Percentiles rank a stretch among this genome's conserved stretches.
Conservation (phyloP, 2,797 vertebrate species). For the Ctenopoma multispine region DNA sequence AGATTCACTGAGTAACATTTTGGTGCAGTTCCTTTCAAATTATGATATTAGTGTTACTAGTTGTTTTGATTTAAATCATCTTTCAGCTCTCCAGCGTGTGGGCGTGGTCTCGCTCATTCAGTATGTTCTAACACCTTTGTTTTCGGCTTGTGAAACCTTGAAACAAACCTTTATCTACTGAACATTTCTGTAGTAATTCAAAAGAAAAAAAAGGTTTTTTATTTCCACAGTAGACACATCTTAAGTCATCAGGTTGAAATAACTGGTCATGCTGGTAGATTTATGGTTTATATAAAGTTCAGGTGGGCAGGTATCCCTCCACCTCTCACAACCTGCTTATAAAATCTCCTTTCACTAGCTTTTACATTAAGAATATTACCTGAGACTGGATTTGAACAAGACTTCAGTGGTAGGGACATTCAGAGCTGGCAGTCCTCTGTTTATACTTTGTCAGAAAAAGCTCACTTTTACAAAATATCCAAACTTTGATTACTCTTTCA, state of each 20-base stretch:
- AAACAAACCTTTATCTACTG: conserved; percentile 11
- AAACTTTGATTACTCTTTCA: conserved; percentile 62
- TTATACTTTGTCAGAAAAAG: conserved; percentile 59
- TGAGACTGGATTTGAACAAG: conserved; percentile 38
- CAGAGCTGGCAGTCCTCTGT: conserved; percentile 29
- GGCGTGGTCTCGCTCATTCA: conserved; percentile 1
- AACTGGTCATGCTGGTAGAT: background rate
- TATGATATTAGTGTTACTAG: too few species aligned
- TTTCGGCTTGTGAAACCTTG: background rate
- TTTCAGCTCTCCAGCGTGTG: background rate
- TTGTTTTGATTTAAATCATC: too few species aligned
- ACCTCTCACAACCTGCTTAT: conserved; percentile 9
- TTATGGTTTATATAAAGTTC: conserved; percentile 6
- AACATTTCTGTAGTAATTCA: too few species aligned
- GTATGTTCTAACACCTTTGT: background rate
- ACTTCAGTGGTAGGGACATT: conserved; percentile 33
- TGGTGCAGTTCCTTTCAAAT: too few species aligned
- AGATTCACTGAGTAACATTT: background rate
- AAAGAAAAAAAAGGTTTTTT: background rate
- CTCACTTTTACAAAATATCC: conserved; percentile 58
- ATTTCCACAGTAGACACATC: background rate
- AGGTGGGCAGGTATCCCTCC: conserved; percentile 22
- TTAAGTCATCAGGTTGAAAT: background rate
- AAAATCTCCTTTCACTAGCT: conserved; percentile 20
- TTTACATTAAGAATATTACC: conserved; percentile 28